Conservation (phyloP, 1,140 invertebrate species). For the Neodiprion pinetum region DNA sequence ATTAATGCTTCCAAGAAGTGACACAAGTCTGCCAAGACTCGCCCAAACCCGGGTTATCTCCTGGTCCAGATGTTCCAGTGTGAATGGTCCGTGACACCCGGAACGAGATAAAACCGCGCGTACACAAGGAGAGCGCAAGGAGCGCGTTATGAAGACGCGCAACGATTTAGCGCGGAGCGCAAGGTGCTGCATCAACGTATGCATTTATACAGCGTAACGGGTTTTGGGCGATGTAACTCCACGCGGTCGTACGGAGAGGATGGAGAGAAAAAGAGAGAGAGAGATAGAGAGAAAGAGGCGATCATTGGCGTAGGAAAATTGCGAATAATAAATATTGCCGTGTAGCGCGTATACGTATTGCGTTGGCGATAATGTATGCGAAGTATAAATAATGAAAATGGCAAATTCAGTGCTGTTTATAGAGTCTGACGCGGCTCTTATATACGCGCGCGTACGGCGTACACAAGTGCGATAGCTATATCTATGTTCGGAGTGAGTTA, state of each 20-base stretch:
- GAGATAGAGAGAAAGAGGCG: not conserved
- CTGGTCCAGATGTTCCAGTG: conserved; percentile 4
- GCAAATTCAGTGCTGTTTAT: too few relatives aligned
- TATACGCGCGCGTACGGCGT: too few relatives aligned
- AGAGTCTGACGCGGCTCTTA: too few relatives aligned
- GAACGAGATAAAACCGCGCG: not conserved
- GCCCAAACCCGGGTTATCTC: not conserved
- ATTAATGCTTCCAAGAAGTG: conserved; percentile 1
- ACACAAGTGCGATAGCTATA: too few relatives aligned
- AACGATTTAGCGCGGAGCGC: too few relatives aligned
- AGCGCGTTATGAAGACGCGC: too few relatives aligned
- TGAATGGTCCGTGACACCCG: conserved; percentile 8
- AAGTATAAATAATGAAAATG: too few relatives aligned
- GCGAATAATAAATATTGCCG: too few relatives aligned
- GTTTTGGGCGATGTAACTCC: conserved; percentile 2
- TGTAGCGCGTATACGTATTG: too few relatives aligned
- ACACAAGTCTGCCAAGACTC: conserved; percentile 2
- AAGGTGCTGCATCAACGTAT: not conserved
- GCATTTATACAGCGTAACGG: not conserved
- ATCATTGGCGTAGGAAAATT: not conserved
- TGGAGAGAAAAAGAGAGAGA: conserved; percentile 18
- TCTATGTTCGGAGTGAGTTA: not conserved
- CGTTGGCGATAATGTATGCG: too few relatives aligned
- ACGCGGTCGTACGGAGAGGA: conserved; percentile 1
- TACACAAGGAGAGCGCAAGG: too few relatives aligned